These are phyloP conservation scores for Petromus typicus DNA, from an alignment of 2,113 vertebrate species.

Conservation along the genomic window DNA sequence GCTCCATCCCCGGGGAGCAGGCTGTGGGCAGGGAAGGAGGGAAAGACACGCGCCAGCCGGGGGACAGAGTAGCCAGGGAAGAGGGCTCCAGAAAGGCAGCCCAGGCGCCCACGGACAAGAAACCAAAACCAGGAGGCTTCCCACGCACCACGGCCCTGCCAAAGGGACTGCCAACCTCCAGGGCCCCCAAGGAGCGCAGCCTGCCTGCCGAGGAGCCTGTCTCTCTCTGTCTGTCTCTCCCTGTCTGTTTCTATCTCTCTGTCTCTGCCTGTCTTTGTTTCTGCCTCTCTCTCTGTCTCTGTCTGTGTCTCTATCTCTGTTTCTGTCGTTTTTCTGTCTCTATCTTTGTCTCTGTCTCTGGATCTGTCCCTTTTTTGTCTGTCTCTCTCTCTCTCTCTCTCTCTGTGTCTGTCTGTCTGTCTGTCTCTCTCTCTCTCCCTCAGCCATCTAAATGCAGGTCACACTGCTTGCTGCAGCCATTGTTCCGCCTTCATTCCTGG, in stretches of 20 bases:
- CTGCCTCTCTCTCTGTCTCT: background rate
- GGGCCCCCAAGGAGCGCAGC: background rate
- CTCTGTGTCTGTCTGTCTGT: background rate
- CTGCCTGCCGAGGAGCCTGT: background rate
- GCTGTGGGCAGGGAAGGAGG: background rate
- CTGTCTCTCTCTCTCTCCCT: background rate
- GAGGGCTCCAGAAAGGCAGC: background rate
- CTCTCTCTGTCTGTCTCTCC: background rate
- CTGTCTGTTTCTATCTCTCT: background rate
- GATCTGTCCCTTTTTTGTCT: too few species aligned
- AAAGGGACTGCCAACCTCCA: too few species aligned
- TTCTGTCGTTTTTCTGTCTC: background rate
- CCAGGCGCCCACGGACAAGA: too few species aligned
- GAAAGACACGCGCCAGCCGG: background rate
- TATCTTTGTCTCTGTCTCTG: too few species aligned
- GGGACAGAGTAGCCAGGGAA: background rate
- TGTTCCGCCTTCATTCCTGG: constrained; percentile 86
- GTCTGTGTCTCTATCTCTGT: background rate
- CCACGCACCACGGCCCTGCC: background rate
- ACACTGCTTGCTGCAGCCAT: constrained; percentile 81
- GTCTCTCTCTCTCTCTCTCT: background rate
- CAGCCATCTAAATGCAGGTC: constrained; percentile 79
- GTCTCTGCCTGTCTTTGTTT: too few species aligned
- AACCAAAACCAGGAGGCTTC: background rate
- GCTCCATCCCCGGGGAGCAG: background rate